Base-by-base conservation (phyloP, 2,113 vertebrate species). In the Lampris megalopsis region DNA sequence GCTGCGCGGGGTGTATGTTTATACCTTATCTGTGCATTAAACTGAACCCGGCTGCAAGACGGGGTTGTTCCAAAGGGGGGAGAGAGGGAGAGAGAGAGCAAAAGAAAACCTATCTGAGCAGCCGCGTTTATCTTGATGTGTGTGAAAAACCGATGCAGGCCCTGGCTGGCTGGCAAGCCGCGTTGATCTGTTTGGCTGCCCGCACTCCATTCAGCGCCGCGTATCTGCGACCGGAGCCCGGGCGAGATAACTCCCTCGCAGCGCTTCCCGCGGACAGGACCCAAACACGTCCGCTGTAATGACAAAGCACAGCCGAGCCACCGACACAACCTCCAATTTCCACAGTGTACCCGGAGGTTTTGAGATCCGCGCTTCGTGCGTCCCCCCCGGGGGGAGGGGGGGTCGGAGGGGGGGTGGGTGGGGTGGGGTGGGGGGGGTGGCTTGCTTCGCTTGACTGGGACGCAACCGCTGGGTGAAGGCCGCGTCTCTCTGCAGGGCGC, bases 281-380 rank as follows among this genome's bases (percentile, higher is more conserved):
- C 77, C 74, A 59, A 74, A 73, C 80, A 76, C 48, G 80, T 79
- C 71, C 36, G 10, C 68, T 48, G 58, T 68, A 65, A 65, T 57
- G 79, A 83, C 68, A 84, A 74, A 5, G 37, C 57, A 47, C 60
- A 74, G 63, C 74, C 61, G 53, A 62, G 68, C 70, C 63, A 81
- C 67, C 43, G 45, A 71, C 66, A 48, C 79, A 77, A 91, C 24
- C 24, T 87, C 87, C 84, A 81, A 89, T 84, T 86, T 89, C 60
- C 80, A 72, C 24, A 62, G 83, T 87, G 50, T 63, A 72, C 56
- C 63, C 56, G 41, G 62, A 71, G 61, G 49, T 57, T 4, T 24
- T 24, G 24, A 24, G 24, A 24, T 24, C 24, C 24, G 24, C 24
- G 24, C 24, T 24, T 24, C 24, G 24, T 24, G 24, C 24, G 24